Conservation (phyloP, 2,797 vertebrate genomes). For the Lepus oiostolus region DNA sequence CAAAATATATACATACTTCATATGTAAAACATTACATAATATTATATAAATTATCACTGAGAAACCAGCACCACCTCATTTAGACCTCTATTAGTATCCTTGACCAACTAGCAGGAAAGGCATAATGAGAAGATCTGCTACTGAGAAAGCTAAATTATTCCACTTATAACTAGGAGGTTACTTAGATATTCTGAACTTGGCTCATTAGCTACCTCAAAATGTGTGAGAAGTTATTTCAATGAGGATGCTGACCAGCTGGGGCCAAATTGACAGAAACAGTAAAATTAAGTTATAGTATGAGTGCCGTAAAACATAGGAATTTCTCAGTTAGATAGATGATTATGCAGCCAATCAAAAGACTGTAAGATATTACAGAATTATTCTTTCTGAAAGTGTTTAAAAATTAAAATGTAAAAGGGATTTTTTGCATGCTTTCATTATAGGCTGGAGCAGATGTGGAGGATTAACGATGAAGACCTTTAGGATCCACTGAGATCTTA, state of each 20-base stretch:
- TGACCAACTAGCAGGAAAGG: background rate
- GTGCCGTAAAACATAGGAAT: slow-evolving; percentile 19
- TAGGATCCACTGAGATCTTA: background rate
- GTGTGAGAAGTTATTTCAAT: slow-evolving; percentile 28
- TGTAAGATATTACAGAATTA: background rate
- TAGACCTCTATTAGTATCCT: background rate
- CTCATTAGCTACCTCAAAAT: background rate
- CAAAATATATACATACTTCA: background rate
- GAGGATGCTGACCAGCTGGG: background rate
- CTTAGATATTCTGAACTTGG: background rate
- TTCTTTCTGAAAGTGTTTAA: background rate
- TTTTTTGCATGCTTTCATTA: background rate
- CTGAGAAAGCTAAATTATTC: background rate
- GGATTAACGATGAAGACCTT: slow-evolving; percentile 2
- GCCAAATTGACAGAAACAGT: slow-evolving; percentile 1
- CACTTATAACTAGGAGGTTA: background rate
- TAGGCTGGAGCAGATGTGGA: background rate
- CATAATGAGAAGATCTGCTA: background rate
- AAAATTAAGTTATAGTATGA: background rate
- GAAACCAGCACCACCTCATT: background rate
- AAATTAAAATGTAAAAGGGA: background rate
- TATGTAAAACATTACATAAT: background rate
- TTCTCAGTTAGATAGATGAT: background rate
- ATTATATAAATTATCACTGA: background rate
- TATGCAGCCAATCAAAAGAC: background rate